Conservation (phyloP, 2,888 invertebrate genomes). For the Andricus quercusramuli region DNA sequence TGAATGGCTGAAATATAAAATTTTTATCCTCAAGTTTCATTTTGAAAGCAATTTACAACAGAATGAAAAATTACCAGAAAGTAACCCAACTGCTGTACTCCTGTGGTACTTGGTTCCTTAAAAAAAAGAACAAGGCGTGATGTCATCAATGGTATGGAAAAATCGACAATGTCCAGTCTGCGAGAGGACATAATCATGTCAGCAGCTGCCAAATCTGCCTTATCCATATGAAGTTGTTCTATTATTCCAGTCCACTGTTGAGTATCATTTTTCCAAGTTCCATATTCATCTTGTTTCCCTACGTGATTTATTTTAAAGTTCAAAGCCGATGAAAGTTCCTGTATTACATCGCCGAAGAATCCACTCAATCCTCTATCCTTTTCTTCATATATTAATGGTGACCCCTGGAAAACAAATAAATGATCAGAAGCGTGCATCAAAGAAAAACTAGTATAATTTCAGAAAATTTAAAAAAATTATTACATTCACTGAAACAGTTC, state of each 20-base stretch:
- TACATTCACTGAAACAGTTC: slow-evolving; percentile 57
- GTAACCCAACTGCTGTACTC: slow-evolving; percentile 14
- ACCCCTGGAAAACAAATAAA: slow-evolving; percentile 1
- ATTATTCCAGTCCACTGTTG: slow-evolving; percentile 62
- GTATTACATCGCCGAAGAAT: slow-evolving; percentile 12
- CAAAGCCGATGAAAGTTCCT: slow-evolving; percentile 38
- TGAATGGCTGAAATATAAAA: slow-evolving; percentile 54
- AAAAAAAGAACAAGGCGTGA: slow-evolving; percentile 54
- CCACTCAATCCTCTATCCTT: slow-evolving; percentile 7
- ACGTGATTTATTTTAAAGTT: slow-evolving; percentile 55
- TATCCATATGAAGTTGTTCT: slow-evolving; percentile 44
- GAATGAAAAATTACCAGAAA: slow-evolving; percentile 6
- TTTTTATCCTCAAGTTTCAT: not conserved
- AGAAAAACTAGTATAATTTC: not conserved
- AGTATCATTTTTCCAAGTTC: slow-evolving; percentile 49
- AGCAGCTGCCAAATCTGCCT: slow-evolving; percentile 62
- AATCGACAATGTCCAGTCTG: slow-evolving; percentile 61
- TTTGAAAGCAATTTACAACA: not conserved
- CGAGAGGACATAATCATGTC: slow-evolving; percentile 50
- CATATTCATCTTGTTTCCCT: slow-evolving; percentile 48
- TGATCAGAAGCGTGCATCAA: too few species aligned
- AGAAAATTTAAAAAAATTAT: not conserved
- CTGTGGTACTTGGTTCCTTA: slow-evolving; percentile 45
- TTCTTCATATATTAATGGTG: slow-evolving; percentile 9
- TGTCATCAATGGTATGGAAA: slow-evolving; percentile 59